Percentiles rank a stretch among this genome's conserved stretches.
Evolutionary conservation across 92 coral and sea anemone species (phyloP).

Genomic region (Metridium senile): DNA sequence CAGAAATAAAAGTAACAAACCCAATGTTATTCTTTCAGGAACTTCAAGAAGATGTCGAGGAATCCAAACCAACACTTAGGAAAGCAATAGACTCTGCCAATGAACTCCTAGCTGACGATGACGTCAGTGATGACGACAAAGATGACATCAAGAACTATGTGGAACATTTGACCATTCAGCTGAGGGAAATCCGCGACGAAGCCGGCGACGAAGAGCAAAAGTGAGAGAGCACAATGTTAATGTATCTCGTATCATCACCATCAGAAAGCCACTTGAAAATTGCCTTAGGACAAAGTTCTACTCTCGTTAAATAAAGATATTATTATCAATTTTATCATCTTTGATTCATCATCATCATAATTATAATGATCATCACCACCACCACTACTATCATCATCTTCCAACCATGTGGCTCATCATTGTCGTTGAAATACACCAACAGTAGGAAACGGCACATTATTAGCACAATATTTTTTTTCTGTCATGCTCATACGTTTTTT

Average conservation of each 20-base stretch:
- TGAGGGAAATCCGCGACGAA: constrained; percentile 22
- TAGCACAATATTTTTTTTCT: too few species aligned
- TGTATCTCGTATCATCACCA: background rate
- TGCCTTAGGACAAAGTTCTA: too few species aligned
- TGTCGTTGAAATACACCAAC: too few species aligned
- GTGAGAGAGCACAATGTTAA: background rate
- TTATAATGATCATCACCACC: too few species aligned
- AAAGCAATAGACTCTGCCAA: constrained; percentile 47
- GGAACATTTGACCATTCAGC: constrained; percentile 17
- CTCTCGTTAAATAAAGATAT: too few species aligned
- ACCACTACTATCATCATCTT: too few species aligned
- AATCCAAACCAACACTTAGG: constrained; percentile 34
- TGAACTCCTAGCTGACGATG: constrained; percentile 32
- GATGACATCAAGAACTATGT: constrained; percentile 29
- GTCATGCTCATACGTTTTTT: too few species aligned
- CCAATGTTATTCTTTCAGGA: constrained; percentile 32
- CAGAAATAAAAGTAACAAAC: too few species aligned
- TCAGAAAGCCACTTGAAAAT: too few species aligned
- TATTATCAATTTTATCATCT: background rate
- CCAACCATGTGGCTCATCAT: too few species aligned
- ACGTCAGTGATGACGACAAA: constrained; percentile 30
- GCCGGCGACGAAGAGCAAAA: constrained; percentile 28
- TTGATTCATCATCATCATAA: background rate
- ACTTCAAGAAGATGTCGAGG: constrained; percentile 43
- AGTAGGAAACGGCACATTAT: too few species aligned